A percentile compares a stretch with the other conserved stretches of the same genome.
Evolutionary conservation across 2,797 vertebrate species (phyloP).

Genomic region (Echiichthys vipera): DNA sequence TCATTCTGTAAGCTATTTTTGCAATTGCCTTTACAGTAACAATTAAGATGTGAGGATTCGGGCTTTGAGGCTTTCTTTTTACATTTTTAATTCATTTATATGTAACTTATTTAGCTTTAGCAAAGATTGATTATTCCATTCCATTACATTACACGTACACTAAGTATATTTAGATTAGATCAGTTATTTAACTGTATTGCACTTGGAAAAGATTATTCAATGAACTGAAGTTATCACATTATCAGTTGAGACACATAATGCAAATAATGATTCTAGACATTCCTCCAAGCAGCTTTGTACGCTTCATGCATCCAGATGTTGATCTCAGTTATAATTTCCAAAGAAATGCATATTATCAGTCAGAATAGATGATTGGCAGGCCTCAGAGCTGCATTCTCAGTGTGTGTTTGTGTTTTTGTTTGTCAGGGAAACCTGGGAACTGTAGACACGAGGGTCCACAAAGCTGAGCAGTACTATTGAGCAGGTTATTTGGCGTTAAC

Average conservation of each 20-base stretch:
- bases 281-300: background rate
- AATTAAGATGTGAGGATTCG: no score
- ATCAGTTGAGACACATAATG: background rate
- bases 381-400: background rate
- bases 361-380: background rate
- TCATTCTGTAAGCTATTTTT: no score
- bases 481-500: conserved; percentile 43
- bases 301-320: background rate
- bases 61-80: no score
- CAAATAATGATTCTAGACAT: background rate
- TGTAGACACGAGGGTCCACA: conserved; percentile 82
- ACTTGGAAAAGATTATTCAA: no score
- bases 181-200: no score
- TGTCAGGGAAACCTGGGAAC: conserved; percentile 83
- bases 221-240: no score
- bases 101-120: no score
- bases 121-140: no score
- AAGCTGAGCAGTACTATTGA: conserved; percentile 92
- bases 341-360: background rate
- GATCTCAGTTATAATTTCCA: background rate
- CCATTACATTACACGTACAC: no score
- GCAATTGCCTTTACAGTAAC: no score
- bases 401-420: conserved; percentile 13
- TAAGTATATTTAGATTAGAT: no score
- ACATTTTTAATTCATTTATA: no score